Evolutionary conservation across 1,140 invertebrate species (phyloP).

Genomic region (Zaprionus camerounensis): DNA sequence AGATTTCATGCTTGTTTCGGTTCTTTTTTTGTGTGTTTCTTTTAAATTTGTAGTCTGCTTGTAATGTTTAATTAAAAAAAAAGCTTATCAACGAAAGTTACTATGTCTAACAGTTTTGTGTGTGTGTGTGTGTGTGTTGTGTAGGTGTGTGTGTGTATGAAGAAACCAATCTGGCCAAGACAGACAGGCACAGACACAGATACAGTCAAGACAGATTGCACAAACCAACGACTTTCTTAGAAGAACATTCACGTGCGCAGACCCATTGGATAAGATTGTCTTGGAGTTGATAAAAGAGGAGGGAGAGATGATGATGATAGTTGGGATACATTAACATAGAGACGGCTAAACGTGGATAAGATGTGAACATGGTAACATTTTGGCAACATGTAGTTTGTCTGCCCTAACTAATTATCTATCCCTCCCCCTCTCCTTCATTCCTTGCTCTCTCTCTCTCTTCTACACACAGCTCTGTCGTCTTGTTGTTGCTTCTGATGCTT

Average conservation of each 20-base stretch:
- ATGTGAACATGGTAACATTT: constrained; percentile 13
- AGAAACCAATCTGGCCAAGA: constrained; percentile 10
- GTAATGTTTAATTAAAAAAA: constrained; percentile 33
- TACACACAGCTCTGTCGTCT: constrained; percentile 1
- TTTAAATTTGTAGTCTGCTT: constrained; percentile 24
- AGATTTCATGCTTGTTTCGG: constrained; percentile 18
- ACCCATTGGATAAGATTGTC: neutral
- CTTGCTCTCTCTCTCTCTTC: neutral
- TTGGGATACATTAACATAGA: constrained; percentile 3
- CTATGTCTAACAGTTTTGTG: constrained; percentile 22
- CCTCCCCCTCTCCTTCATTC: neutral
- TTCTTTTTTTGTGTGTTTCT: constrained; percentile 6
- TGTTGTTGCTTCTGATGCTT: neutral
- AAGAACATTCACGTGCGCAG: neutral
- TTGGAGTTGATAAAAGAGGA: neutral
- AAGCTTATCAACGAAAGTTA: constrained; percentile 23
- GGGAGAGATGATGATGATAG: neutral
- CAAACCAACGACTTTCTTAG: constrained; percentile 2
- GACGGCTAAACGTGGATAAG: neutral
- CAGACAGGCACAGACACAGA: constrained; percentile 4
- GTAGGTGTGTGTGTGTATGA: constrained; percentile 12
- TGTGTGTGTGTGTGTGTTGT: constrained; percentile 12
- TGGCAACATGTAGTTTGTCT: constrained; percentile 27
- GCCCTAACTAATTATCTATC: neutral
- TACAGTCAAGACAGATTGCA: constrained; percentile 7